Evolutionary conservation across 2,797 vertebrate genomes (phyloP).

Genomic region (Gymnothorax javanicus): DNA sequence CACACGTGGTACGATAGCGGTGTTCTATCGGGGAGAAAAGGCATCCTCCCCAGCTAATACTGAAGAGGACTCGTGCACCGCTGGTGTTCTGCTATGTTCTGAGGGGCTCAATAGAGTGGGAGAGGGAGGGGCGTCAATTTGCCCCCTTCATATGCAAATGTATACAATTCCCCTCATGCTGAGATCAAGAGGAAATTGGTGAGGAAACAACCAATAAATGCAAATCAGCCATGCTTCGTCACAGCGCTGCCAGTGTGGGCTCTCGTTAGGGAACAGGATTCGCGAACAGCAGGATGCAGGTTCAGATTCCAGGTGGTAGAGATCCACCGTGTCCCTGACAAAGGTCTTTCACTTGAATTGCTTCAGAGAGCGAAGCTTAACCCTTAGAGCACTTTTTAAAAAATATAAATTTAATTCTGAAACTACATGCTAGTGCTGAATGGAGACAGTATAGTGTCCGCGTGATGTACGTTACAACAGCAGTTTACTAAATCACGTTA

Average conservation of each 20-base stretch:
- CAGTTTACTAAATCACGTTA: no score
- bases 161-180: slow-evolving; percentile 35
- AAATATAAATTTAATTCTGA: no score
- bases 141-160: slow-evolving; percentile 44
- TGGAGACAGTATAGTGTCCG: no score
- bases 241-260: neutral
- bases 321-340: neutral
- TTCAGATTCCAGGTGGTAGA: slow-evolving; percentile 8
- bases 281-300: neutral
- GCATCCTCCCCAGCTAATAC: neutral
- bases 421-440: no score
- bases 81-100: neutral
- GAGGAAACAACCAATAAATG: slow-evolving; percentile 36
- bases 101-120: neutral
- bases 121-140: slow-evolving; percentile 33
- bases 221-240: slow-evolving; percentile 20
- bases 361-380: neutral
- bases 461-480: no score
- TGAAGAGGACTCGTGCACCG: neutral
- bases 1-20: neutral
- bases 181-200: slow-evolving; percentile 40
- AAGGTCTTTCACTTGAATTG: neutral
- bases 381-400: no score
- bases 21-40: neutral
- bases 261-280: neutral